Base-by-base conservation (phyloP, 2,113 vertebrate species). In the Lycocorax pyrrhopterus region DNA sequence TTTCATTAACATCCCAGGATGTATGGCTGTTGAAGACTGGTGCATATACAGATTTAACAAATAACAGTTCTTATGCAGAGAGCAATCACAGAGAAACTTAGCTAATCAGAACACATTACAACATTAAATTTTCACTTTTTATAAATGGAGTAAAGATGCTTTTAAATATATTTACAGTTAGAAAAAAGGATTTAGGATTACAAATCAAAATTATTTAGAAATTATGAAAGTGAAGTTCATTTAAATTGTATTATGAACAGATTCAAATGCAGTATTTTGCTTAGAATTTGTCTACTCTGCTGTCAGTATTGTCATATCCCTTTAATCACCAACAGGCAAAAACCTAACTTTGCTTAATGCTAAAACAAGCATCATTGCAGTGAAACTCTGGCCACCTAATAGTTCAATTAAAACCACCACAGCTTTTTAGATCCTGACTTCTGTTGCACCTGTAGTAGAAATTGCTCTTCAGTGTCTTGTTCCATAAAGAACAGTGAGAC, bases 81-180 rank as follows among this genome's bases (percentile, higher is more conserved):
- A 93, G 92, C 79, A 93, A 81, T 90, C 92, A 96, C 94, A 94
- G 88, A 95, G 85, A 81, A 96, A 96, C 94, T 92, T 41, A 95
- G 83, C 93, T 96, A 96, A 96, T 93, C 92, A 90, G 92, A 96
- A 95, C 95, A 96, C 93, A 72, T 95, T 95, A 97, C 94, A 93
- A 95, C 93, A 94, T 94, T 94, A 95, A 76, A 85, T 87, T 96
- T 93, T 90, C 82, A 96, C 90, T 67, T 94, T 93, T 86, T 93
- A 97, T 93, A 96, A 97, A 95, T 77, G 92, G 92, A 96, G 60
- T 75, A 96, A 94, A 92, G 96, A 96, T 84, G 79, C 22, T 90
- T 93, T 96, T 96, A 96, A 94, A 96, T 97, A 95, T 95, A 95
- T 96, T 96, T 97, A 95, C 95, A 97, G 56, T 92, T 86, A 84